Base-by-base conservation (phyloP, 2,888 invertebrate genomes). In the Euproctis similis region DNA sequence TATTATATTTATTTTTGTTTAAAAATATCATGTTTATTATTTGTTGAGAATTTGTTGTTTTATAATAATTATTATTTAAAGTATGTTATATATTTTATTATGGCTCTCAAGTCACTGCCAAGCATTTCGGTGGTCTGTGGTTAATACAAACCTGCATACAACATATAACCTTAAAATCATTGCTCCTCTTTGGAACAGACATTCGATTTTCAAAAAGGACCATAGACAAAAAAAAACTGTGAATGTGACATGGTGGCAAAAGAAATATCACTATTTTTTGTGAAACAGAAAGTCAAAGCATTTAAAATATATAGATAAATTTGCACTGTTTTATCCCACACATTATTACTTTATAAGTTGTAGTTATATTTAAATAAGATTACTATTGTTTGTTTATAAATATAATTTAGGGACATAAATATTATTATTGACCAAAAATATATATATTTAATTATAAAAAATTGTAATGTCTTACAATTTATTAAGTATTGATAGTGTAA, bases 241-340 rank as follows among this genome's bases (percentile, higher is more conserved):
- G n/a, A n/a, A n/a, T n/a, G n/a, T n/a, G n/a, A n/a, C n/a, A n/a
- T n/a, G n/a, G n/a, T n/a, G n/a, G n/a, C n/a, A n/a, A n/a, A n/a
- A n/a, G n/a, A n/a, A n/a, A n/a, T n/a, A n/a, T n/a, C n/a, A n/a
- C n/a, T n/a, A n/a, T n/a, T n/a, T n/a, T 43, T 42, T 32, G 31
- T 37, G 45, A 46, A 42, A n/a, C n/a, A n/a, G n/a, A 42, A 49
- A 47, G 47, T 53, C 48, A 59, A 62, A 58, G 72, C 71, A 66
- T 67, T 73, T 68, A 63, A n/a, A 44, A 46, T 56, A 53, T 55
- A 56, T 49, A 49, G 43, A 43, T 55, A 46, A 50, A 52, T 34
- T 14, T 45, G 71, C 74, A 74, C 75, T 72, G 65, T 75, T 72
- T 68, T 65, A 57, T 59, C 59, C 57, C 51, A 71, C 74, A 76